Conservation (phyloP, 2,113 vertebrate species). For the Apodemus speciosus region DNA sequence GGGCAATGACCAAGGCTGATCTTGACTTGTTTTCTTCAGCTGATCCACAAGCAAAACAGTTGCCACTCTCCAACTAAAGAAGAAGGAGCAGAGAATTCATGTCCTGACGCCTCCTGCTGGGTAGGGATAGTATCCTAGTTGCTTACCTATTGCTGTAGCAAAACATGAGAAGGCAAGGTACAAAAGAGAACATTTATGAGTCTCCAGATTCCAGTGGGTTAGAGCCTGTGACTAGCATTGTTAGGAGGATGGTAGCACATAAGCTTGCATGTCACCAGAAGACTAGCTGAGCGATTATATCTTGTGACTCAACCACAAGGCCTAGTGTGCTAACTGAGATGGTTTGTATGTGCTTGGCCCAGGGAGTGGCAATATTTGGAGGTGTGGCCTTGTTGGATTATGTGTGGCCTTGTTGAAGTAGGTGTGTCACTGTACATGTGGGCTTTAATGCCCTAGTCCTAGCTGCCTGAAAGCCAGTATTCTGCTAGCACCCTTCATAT, state of each 20-base stretch:
- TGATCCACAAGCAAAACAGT: accelerated
- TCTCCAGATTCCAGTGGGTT: neutral
- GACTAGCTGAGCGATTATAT: neutral
- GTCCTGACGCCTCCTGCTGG: neutral
- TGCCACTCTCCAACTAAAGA: neutral
- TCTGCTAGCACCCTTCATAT: too few species aligned
- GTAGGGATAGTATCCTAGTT: neutral
- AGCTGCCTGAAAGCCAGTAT: too few species aligned
- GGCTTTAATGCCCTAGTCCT: too few species aligned
- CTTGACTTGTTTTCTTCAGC: constrained; percentile 38
- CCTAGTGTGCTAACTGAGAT: neutral
- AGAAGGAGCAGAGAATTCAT: neutral
- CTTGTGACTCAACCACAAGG: neutral
- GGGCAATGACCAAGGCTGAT: neutral
- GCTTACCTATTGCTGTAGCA: neutral
- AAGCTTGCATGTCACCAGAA: neutral
- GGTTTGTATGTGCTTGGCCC: too few species aligned
- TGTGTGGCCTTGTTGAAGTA: too few species aligned
- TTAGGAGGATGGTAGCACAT: neutral
- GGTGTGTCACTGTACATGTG: too few species aligned
- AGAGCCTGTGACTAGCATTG: too few species aligned
- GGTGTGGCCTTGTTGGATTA: too few species aligned
- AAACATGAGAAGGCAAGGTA: neutral
- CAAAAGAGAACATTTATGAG: neutral
- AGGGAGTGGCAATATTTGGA: too few species aligned